These are phyloP conservation scores for Phenacoccus solenopsis DNA, from an alignment of 1,140 invertebrate genomes.

Conservation along the genomic window DNA sequence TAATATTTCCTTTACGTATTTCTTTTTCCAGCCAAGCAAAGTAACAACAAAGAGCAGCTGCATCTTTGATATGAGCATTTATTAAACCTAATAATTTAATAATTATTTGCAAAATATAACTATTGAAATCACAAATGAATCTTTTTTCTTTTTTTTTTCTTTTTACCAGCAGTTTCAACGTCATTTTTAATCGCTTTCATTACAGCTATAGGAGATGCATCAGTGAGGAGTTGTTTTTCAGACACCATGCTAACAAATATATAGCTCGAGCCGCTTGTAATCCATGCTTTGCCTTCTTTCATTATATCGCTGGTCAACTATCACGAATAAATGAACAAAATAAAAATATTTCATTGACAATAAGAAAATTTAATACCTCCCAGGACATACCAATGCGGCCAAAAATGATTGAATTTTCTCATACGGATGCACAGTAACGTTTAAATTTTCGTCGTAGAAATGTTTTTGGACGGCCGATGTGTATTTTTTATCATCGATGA, in stretches of 20 bases:
- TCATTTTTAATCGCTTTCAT: constrained; percentile 88
- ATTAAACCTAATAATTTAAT: constrained; percentile 62
- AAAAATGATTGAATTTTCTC: constrained; percentile 40
- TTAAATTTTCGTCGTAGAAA: constrained; percentile 42
- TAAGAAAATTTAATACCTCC: neutral
- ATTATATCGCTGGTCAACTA: constrained; percentile 19
- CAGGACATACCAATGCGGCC: constrained; percentile 25
- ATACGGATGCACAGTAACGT: constrained; percentile 45
- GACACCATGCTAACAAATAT: constrained; percentile 49
- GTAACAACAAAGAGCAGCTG: constrained; percentile 76
- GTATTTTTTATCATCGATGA: constrained; percentile 53
- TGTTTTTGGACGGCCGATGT: constrained; percentile 44
- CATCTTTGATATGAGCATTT: constrained; percentile 76
- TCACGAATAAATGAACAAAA: neutral
- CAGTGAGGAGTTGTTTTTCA: constrained; percentile 36
- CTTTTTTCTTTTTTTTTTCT: too few relatives aligned
- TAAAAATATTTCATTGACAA: neutral
- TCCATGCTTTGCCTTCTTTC: constrained; percentile 42
- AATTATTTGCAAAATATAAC: too few relatives aligned
- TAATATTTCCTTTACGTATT: constrained; percentile 47
- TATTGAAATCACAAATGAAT: too few relatives aligned
- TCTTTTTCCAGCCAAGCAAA: constrained; percentile 83
- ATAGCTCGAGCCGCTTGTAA: constrained; percentile 54
- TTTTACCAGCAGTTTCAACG: constrained; percentile 56
- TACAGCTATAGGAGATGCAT: constrained; percentile 40